Conservation (phyloP, 2,113 vertebrate genomes). For the Istiophorus platypterus region DNA sequence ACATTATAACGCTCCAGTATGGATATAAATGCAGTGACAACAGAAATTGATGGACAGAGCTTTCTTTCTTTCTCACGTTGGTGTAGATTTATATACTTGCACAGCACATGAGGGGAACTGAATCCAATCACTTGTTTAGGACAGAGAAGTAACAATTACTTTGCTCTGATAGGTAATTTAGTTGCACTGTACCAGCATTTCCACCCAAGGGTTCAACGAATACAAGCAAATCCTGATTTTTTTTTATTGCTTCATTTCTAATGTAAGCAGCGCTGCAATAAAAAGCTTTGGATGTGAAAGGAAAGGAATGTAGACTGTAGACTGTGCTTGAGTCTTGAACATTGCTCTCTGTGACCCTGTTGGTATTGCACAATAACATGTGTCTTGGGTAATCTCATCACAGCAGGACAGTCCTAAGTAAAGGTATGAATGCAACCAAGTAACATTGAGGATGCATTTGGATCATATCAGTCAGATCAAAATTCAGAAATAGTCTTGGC, state of each 20-base stretch:
- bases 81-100: constrained; percentile 64
- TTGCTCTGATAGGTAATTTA: constrained; percentile 48
- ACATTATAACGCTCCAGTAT: constrained; percentile 57
- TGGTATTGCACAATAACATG: too few relatives aligned
- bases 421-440: too few relatives aligned
- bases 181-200: constrained; percentile 36
- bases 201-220: constrained; percentile 21
- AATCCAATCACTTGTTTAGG: constrained; percentile 63
- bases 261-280: constrained; percentile 22
- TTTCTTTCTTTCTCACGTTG: constrained; percentile 26
- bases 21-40: constrained; percentile 71
- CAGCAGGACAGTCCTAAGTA: too few relatives aligned
- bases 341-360: background rate
- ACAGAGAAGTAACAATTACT: constrained; percentile 60
- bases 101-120: constrained; percentile 28
- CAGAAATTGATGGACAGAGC: constrained; percentile 67
- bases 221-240: constrained; percentile 46
- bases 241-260: constrained; percentile 23
- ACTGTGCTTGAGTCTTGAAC: constrained; percentile 1
- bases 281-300: background rate
- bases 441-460: too few relatives aligned
- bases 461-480: too few relatives aligned
- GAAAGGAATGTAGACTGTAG: too few relatives aligned
- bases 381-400: too few relatives aligned
- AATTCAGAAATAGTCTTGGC: too few relatives aligned